Evolutionary conservation across 2,888 invertebrate species (phyloP).

Genomic region (Drosophila hamatofila): DNA sequence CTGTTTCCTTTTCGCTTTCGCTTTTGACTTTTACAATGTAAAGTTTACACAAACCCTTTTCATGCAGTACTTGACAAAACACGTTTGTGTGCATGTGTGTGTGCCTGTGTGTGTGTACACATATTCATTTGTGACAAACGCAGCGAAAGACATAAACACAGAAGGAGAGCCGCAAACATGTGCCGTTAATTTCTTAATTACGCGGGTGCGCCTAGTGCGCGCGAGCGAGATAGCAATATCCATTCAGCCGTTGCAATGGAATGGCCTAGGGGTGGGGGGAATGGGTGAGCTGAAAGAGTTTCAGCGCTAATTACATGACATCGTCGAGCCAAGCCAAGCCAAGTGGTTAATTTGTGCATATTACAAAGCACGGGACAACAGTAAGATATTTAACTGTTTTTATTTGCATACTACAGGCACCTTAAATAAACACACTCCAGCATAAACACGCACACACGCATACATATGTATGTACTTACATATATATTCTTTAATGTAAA

Average conservation of each 20-base stretch:
- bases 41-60: constrained; percentile 70
- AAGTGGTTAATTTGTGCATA: constrained; percentile 73
- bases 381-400: constrained; percentile 54
- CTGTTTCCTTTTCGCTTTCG: constrained; percentile 71
- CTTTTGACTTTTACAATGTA: constrained; percentile 69
- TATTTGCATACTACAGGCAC: constrained; percentile 40
- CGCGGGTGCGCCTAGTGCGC: constrained; percentile 60
- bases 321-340: constrained; percentile 68
- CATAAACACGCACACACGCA: constrained; percentile 5
- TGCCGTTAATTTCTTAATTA: constrained; percentile 80
- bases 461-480: background rate
- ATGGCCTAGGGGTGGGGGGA: background rate
- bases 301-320: constrained; percentile 60
- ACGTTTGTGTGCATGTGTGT: constrained; percentile 5
- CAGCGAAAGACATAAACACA: constrained; percentile 28
- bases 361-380: constrained; percentile 44
- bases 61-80: constrained; percentile 61
- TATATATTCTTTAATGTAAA: constrained; percentile 9
- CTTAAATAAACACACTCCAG: constrained; percentile 39
- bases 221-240: constrained; percentile 35
- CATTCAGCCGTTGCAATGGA: constrained; percentile 49
- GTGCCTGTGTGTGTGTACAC: constrained; percentile 9
- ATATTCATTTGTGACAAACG: constrained; percentile 27
- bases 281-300: constrained; percentile 33
- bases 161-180: constrained; percentile 69